Conservation (phyloP, 2,113 vertebrate species). For the Brevimyrus niger region DNA sequence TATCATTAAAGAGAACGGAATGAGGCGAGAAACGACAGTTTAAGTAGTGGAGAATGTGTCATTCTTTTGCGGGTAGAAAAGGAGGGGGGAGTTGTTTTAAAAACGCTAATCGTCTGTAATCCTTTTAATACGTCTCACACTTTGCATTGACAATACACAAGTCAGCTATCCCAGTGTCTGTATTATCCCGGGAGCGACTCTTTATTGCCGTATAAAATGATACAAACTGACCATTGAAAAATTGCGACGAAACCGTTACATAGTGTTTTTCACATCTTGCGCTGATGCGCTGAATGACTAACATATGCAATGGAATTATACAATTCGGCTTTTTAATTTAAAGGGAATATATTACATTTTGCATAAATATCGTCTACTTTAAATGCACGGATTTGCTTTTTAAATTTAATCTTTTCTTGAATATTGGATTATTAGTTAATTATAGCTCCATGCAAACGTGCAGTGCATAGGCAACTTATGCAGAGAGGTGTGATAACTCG, state of each 20-base stretch:
- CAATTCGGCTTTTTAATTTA: neutral
- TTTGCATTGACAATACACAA: conserved; percentile 57
- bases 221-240: neutral
- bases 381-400: neutral
- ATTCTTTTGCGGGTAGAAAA: conserved; percentile 9
- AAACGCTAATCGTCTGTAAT: conserved; percentile 63
- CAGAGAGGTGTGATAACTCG: conserved; percentile 27
- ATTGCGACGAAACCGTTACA: neutral
- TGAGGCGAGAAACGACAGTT: conserved; percentile 23
- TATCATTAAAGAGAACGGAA: conserved; percentile 8
- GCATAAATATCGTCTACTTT: neutral
- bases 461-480: neutral
- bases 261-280: neutral
- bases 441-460: neutral
- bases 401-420: neutral
- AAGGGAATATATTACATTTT: neutral
- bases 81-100: conserved; percentile 35
- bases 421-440: neutral
- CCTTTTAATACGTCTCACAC: conserved; percentile 66
- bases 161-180: conserved; percentile 48
- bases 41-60: conserved; percentile 21
- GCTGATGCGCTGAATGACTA: neutral
- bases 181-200: conserved; percentile 37
- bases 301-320: neutral
- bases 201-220: neutral